These are phyloP conservation scores for Cremastinae sp. DNA, from an alignment of 2,888 invertebrate species.

Conservation along the genomic window DNA sequence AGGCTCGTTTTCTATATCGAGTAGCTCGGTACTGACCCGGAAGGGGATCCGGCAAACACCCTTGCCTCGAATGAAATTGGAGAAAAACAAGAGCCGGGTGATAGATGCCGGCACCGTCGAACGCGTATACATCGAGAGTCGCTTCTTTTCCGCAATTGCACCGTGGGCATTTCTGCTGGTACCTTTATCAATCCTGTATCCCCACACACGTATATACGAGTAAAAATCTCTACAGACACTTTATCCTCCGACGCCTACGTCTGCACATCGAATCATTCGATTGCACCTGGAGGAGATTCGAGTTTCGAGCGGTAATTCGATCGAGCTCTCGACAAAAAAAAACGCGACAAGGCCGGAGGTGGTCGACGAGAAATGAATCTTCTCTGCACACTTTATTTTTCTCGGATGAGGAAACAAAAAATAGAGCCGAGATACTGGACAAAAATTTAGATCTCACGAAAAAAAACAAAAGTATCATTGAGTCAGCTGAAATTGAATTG, in stretches of 20 bases:
- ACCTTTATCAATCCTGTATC: slow-evolving; percentile 19
- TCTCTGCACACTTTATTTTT: background rate
- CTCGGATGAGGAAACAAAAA: background rate
- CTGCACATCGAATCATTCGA: slow-evolving; percentile 42
- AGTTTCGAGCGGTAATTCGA: slow-evolving; percentile 56
- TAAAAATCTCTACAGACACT: slow-evolving; percentile 10
- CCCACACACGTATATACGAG: slow-evolving; percentile 10
- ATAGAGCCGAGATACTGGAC: too few relatives aligned
- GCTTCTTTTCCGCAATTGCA: slow-evolving; percentile 51
- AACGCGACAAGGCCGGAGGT: slow-evolving; percentile 45
- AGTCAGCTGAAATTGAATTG: background rate
- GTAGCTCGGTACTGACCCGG: slow-evolving; percentile 56
- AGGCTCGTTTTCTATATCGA: slow-evolving; percentile 51
- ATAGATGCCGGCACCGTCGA: slow-evolving; percentile 60
- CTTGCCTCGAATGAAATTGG: slow-evolving; percentile 57
- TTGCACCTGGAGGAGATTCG: slow-evolving; percentile 57
- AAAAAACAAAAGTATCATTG: too few relatives aligned
- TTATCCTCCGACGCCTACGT: slow-evolving; percentile 21
- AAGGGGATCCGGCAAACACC: slow-evolving; percentile 61
- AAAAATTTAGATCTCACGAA: too few relatives aligned
- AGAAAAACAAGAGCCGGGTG: slow-evolving; percentile 59
- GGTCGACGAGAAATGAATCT: slow-evolving; percentile 41
- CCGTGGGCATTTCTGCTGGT: slow-evolving; percentile 42
- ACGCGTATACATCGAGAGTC: slow-evolving; percentile 47
- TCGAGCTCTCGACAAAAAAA: slow-evolving; percentile 52